A percentile compares a stretch with the other conserved stretches of the same genome.
Evolutionary conservation across 64 coral and sea anemone species (phyloP).

Genomic region (Acropora yongei): DNA sequence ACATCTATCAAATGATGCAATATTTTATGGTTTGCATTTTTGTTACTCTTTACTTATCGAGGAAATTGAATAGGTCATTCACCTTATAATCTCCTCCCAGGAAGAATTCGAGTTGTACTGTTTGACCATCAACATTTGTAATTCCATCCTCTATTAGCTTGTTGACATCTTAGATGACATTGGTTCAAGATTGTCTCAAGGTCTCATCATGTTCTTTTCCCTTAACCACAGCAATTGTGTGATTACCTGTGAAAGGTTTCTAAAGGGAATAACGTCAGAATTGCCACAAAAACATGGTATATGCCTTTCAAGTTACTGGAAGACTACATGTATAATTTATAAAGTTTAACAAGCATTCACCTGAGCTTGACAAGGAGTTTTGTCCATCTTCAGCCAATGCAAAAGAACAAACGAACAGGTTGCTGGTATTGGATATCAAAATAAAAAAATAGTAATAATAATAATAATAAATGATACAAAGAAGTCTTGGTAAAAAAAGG

Average conservation of each 20-base stretch:
- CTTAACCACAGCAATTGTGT: slow-evolving; percentile 55
- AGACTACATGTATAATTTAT: background rate
- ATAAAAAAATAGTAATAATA: slow-evolving; percentile 12
- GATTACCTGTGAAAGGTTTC: slow-evolving; percentile 24
- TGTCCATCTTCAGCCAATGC: slow-evolving; percentile 33
- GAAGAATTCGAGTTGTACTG: slow-evolving; percentile 59
- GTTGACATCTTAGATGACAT: slow-evolving; percentile 60
- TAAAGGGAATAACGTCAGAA: background rate
- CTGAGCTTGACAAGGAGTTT: slow-evolving; percentile 27
- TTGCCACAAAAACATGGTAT: background rate
- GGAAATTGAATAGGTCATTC: background rate
- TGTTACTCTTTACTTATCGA: background rate
- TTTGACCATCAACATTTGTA: slow-evolving; percentile 27
- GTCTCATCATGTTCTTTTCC: slow-evolving; percentile 50
- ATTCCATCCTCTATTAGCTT: slow-evolving; percentile 12
- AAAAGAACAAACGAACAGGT: slow-evolving; percentile 40
- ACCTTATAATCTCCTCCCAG: slow-evolving; percentile 81
- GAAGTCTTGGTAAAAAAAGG: too few species aligned
- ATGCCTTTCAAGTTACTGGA: background rate
- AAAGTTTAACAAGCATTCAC: background rate
- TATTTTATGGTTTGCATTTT: background rate
- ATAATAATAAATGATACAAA: background rate
- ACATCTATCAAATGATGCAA: background rate
- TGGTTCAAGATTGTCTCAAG: slow-evolving; percentile 29
- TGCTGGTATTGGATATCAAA: slow-evolving; percentile 46